phyloP scores from a whole-genome alignment of 2,888 invertebrate genomes.

The Nebria brevicollis region DNA sequence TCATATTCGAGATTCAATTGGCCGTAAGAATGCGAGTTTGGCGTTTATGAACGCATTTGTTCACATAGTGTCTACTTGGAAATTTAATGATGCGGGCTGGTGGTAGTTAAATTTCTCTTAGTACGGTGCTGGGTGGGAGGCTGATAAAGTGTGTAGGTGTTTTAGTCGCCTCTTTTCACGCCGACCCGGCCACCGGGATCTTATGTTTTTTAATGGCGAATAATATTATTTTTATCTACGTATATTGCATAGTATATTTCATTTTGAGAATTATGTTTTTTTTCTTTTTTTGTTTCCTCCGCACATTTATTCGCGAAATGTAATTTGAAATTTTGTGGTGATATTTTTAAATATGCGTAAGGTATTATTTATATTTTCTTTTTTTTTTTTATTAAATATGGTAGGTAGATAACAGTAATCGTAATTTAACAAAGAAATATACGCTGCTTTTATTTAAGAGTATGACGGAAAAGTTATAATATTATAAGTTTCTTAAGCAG shows the following conservation, averaged over 20 bases:
- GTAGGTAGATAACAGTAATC: too few relatives aligned
- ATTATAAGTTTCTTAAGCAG: too few relatives aligned
- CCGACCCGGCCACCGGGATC: neutral
- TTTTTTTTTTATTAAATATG: too few relatives aligned
- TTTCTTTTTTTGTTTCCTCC: neutral
- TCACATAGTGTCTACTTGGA: slow-evolving; percentile 38
- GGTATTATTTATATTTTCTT: neutral
- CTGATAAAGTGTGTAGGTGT: slow-evolving; percentile 19
- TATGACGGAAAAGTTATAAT: too few relatives aligned
- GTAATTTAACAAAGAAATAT: too few relatives aligned
- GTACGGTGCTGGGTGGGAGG: slow-evolving; percentile 16
- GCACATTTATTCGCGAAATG: neutral
- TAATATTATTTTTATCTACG: slow-evolving; percentile 15
- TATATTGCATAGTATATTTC: neutral
- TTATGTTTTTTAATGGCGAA: slow-evolving; percentile 24
- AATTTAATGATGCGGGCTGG: slow-evolving; percentile 41
- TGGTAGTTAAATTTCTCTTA: slow-evolving; percentile 24
- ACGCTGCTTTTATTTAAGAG: too few relatives aligned
- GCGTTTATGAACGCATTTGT: slow-evolving; percentile 42
- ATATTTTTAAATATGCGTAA: neutral
- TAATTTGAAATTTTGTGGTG: slow-evolving; percentile 2
- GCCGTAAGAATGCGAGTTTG: slow-evolving; percentile 35
- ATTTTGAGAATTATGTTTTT: neutral
- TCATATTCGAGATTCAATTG: slow-evolving; percentile 27
- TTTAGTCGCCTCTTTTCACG: neutral